These are phyloP conservation scores for Lophura nycthemera DNA, from an alignment of 2,113 vertebrate genomes.

Conservation along the genomic window DNA sequence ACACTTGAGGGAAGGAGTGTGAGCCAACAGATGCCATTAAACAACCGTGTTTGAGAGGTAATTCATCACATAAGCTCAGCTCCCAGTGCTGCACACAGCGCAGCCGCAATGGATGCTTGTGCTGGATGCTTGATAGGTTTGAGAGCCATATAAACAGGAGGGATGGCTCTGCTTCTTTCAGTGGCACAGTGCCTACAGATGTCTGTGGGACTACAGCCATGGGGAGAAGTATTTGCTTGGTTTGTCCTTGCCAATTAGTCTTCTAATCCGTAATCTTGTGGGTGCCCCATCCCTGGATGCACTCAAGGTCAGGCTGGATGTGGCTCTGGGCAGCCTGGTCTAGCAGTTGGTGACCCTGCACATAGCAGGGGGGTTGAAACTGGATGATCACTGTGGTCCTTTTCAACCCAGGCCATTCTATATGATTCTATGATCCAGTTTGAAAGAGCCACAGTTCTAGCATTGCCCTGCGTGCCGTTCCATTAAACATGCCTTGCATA, in stretches of 20 bases:
- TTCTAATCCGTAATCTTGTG: neutral
- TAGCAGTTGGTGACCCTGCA: too few species aligned
- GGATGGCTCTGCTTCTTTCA: accelerated
- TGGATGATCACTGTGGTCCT: too few species aligned
- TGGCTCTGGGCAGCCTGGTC: too few species aligned
- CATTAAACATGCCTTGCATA: neutral
- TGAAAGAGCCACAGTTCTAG: neutral
- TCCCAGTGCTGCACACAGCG: neutral
- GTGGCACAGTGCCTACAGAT: accelerated
- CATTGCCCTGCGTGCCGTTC: accelerated
- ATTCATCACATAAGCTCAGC: neutral
- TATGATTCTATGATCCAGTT: too few species aligned
- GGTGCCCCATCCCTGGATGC: too few species aligned
- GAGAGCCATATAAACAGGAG: neutral
- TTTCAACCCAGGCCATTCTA: too few species aligned
- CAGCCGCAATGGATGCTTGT: accelerated
- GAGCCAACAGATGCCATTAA: neutral
- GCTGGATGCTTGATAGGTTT: neutral
- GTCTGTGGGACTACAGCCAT: neutral
- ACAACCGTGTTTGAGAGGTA: neutral
- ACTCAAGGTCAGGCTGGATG: too few species aligned
- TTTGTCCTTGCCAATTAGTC: too few species aligned
- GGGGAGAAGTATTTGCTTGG: neutral
- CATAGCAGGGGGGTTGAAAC: too few species aligned
- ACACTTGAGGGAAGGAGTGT: accelerated